These are phyloP conservation scores for Ceramica pisi DNA, from an alignment of 2,888 invertebrate species.

Conservation along the genomic window DNA sequence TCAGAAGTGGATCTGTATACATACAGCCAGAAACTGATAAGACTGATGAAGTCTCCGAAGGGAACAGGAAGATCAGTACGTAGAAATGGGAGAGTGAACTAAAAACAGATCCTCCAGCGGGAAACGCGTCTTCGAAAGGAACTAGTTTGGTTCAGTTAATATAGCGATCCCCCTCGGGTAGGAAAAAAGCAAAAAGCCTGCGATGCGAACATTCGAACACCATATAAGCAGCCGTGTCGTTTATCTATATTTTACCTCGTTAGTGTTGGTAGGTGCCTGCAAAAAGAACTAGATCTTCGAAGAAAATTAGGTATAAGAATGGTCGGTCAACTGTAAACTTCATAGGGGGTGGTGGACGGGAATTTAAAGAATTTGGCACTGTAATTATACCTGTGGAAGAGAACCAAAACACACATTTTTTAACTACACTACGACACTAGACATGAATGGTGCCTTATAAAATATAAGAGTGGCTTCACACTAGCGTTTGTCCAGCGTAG, in stretches of 20 bases:
- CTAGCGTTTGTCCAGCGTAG: too few species aligned
- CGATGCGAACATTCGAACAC: neutral
- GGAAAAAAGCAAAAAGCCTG: constrained; percentile 3
- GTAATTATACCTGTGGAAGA: constrained; percentile 29
- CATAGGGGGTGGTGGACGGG: constrained; percentile 30
- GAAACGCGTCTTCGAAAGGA: neutral
- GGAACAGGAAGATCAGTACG: neutral
- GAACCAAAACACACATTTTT: neutral
- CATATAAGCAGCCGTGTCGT: constrained; percentile 10
- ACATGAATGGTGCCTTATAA: neutral
- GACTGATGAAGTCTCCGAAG: neutral
- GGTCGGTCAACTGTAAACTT: constrained; percentile 59
- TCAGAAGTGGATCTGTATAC: neutral
- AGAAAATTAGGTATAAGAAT: constrained; percentile 71
- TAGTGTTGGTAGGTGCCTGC: constrained; percentile 71
- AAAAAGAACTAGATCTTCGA: constrained; percentile 71
- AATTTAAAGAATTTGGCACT: constrained; percentile 17
- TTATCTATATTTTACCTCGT: constrained; percentile 55
- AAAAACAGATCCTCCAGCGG: neutral
- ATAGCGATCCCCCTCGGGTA: neutral
- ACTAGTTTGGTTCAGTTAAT: constrained; percentile 17
- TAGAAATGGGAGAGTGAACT: neutral
- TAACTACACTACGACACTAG: neutral
- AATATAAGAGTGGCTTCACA: too few species aligned
- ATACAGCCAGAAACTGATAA: neutral